Evolutionary conservation across 2,888 invertebrate species (phyloP).

Genomic region (Mantis religiosa): DNA sequence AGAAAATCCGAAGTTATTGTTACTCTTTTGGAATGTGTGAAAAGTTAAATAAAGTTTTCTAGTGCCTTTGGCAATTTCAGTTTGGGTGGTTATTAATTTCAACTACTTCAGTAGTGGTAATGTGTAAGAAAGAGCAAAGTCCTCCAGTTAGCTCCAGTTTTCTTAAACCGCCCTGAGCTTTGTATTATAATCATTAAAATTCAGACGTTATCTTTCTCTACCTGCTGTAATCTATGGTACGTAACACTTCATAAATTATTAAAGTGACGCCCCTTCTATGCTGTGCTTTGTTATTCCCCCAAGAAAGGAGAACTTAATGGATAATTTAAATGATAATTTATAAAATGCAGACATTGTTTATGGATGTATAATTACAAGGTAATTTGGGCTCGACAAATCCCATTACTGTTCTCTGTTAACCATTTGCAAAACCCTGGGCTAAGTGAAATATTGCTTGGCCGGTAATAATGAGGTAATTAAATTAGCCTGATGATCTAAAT

Average conservation of each 20-base stretch:
- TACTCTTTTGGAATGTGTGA: too few relatives aligned
- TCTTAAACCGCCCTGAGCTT: too few relatives aligned
- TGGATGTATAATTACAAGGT: background rate
- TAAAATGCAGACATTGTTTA: background rate
- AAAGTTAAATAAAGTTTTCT: too few relatives aligned
- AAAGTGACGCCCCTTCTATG: background rate
- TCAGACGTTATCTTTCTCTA: background rate
- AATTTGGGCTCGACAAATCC: background rate
- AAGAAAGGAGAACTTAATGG: background rate
- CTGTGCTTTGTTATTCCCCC: background rate
- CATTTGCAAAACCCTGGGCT: background rate
- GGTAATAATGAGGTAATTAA: background rate
- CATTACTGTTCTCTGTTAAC: too few relatives aligned
- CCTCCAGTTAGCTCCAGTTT: too few relatives aligned
- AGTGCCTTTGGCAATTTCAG: too few relatives aligned
- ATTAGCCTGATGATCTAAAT: background rate
- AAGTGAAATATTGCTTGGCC: background rate
- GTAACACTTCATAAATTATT: background rate
- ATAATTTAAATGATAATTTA: background rate
- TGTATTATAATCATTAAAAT: background rate
- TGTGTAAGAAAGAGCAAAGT: too few relatives aligned
- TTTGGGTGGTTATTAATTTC: too few relatives aligned
- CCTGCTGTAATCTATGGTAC: background rate
- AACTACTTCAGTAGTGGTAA: too few relatives aligned
- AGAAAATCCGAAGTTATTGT: too few relatives aligned